Base-by-base conservation (phyloP, 2,113 vertebrate genomes). In the Centropus bengalensis region DNA sequence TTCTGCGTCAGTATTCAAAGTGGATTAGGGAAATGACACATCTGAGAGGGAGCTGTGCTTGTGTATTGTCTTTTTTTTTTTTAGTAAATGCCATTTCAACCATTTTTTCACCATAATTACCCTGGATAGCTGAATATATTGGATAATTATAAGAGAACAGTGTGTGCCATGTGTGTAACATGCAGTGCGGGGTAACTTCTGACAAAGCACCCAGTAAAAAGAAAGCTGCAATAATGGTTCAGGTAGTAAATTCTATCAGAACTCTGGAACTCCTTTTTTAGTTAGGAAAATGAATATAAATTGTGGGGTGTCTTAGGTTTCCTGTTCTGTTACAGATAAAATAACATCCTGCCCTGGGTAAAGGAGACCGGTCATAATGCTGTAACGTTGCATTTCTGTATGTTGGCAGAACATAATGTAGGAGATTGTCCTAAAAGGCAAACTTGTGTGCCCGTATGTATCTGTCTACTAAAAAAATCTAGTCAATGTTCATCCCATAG, bases 271-370 rank as follows among this genome's bases (percentile, higher is more conserved):
- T 13, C 13, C 40, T 44, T 38, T 32, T 10, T 38, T 47, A 42
- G 6, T 47, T 73, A 47, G 21, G 30, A 63, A 82, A 24, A 23
- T 1, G 0, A 16, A 20, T 42, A 8, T 55, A 56, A 58, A 27
- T 36, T 47, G 12, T 55, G 7, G 6, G 10, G 36, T 52, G 14
- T 74, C 82, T 12, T 26, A 63, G 8, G 38, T 74, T 82, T 69
- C n/a, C 8, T 32, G 1, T 51, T 86, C 18, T 76, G 13, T 52
- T 80, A 38, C 15, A 18, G 20, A 33, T 80, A 49, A 89, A 89
- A 30, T 68, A 78, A 44, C 5, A 64, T 51, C 22, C 22, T 56
- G 6, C 0, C 0, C 8, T 62, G 42, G 11, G 17, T 28, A 6
- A 18, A 42, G 38, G 49, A 63, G 28, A n/a, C 33, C 74, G 44